phyloP scores from a whole-genome alignment of 2,797 vertebrate species.

The Artibeus lituratus region DNA sequence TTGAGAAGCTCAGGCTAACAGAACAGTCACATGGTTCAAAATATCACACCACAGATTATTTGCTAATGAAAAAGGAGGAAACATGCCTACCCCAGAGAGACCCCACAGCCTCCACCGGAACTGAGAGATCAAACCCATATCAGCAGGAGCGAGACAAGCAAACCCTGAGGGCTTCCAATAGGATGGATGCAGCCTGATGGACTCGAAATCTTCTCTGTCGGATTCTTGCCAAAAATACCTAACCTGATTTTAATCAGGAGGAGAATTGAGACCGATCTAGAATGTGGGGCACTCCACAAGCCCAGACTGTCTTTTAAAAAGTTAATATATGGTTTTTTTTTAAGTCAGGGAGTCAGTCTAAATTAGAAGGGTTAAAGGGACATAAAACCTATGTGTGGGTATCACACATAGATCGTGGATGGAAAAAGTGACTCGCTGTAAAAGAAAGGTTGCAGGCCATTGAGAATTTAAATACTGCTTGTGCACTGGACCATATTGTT shows the following conservation, averaged over 20 bases:
- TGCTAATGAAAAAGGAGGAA: background rate
- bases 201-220: conserved; percentile 22
- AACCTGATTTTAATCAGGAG: conserved; percentile 74
- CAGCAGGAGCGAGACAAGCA: background rate
- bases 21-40: background rate
- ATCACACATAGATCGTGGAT: background rate
- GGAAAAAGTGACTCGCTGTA: background rate
- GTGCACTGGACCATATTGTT: no score
- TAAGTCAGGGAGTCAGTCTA: background rate
- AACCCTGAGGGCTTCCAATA: background rate
- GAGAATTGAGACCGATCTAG: conserved; percentile 67
- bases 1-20: background rate
- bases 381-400: background rate
- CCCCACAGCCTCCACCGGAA: background rate
- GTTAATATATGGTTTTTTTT: background rate
- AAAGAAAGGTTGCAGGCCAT: background rate
- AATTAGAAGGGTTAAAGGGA: conserved; percentile 5
- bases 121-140: background rate
- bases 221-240: conserved; percentile 72
- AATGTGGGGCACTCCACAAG: conserved; percentile 68
- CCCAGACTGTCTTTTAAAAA: conserved; percentile 40
- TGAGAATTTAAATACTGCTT: background rate
- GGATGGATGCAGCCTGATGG: background rate
- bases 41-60: background rate
- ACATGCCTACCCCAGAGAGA: background rate